Conservation (phyloP, 2,888 invertebrate genomes). For the Andrena haemorrhoa region DNA sequence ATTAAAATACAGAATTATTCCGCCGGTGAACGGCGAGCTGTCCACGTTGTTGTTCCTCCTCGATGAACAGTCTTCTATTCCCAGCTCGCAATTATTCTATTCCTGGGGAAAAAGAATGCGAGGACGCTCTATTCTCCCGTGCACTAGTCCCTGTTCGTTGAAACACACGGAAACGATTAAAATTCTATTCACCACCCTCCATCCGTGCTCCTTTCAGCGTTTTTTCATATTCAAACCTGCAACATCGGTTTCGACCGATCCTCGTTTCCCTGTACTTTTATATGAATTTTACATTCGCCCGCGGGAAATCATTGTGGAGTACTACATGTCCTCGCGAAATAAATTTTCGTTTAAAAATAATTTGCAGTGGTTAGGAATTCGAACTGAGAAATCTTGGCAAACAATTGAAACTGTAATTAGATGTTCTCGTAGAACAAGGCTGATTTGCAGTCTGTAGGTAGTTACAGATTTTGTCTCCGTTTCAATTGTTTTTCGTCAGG, state of each 20-base stretch:
- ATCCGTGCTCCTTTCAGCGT: constrained; percentile 2
- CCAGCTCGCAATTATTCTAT: constrained; percentile 22
- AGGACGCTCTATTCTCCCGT: neutral
- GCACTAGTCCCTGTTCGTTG: neutral
- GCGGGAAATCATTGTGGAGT: too few species aligned
- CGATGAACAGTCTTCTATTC: constrained; percentile 10
- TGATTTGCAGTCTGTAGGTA: too few species aligned
- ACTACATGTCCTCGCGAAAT: too few species aligned
- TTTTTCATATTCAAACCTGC: neutral
- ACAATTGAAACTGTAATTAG: too few species aligned
- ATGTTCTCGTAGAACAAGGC: too few species aligned
- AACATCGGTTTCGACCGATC: constrained; percentile 3
- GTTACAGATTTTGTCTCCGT: neutral
- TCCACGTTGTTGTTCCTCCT: constrained; percentile 13
- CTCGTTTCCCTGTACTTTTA: too few species aligned
- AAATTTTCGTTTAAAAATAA: too few species aligned
- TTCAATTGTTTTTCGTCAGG: neutral
- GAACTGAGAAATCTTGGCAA: too few species aligned
- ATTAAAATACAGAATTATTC: constrained; percentile 50
- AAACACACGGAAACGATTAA: constrained; percentile 23
- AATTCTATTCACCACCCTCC: constrained; percentile 24
- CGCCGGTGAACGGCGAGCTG: neutral
- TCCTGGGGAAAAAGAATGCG: neutral
- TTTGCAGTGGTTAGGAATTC: too few species aligned
- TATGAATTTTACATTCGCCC: too few species aligned